Base-by-base conservation (phyloP, 2,113 vertebrate species). In the Neotoma lepida region DNA sequence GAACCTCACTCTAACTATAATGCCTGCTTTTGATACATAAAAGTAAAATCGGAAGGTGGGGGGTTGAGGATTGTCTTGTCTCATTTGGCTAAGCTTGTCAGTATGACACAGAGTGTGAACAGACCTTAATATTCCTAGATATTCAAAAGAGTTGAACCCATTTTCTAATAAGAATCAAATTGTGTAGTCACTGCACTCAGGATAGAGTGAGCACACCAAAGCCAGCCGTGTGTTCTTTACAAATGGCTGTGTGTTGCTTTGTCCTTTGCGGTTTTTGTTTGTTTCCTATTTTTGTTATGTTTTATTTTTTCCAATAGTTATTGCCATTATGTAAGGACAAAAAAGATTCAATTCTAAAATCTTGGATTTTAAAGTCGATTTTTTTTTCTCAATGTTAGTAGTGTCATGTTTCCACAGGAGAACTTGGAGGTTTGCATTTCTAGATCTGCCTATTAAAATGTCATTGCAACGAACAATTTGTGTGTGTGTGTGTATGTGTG, bases 341-440 rank as follows among this genome's bases (percentile, higher is more conserved):
- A 58, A 86, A 88, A 95, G 51, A 96, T 51, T 94, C 46, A 89
- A 61, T 56, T 93, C 77, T 86, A 92, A 89, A 86, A 90, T 88
- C 73, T 94, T 95, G 9, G 41, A 64, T 39, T 18, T 92, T 96
- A 90, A 93, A 95, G 49, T 92, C 58, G n/a, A 74, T 26, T 95
- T 92, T 89, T 28, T 84, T 94, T 95, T 88, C 30, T 76, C 49
- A 74, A 3, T 94, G 89, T 95, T 81, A 77, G 44, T 92, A 74
- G 26, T 94, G 26, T 74, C 63, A 39, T 58, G 20, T 87, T 94
- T 93, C 41, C 58, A 92, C 20, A 64, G 51, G 76, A 90, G 49
- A 95, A 56, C 39, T 88, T 82, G 86, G 74, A 92, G 46, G 86
- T 88, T 95, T 93, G 33, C 8, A n/a, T 61, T 91, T 95, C 74